These are phyloP conservation scores for Stegana nigrithorax DNA, from an alignment of 2,888 invertebrate species.

Conservation along the genomic window DNA sequence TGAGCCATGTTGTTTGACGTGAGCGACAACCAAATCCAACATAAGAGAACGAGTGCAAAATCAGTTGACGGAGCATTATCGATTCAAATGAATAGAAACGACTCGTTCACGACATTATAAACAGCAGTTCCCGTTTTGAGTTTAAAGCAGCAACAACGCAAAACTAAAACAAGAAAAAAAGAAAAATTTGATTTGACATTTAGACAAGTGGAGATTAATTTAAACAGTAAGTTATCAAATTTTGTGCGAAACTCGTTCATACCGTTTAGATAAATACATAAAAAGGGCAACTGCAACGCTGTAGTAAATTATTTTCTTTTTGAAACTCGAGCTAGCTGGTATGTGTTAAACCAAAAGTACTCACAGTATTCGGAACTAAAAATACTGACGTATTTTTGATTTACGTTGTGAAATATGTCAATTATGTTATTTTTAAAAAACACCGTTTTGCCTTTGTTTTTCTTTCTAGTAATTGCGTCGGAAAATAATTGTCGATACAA, in stretches of 20 bases:
- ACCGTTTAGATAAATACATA: no score
- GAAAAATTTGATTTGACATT: conserved; percentile 27
- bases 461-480: conserved; percentile 13
- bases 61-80: conserved; percentile 37
- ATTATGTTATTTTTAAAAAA: conserved; percentile 24
- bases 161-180: conserved; percentile 31
- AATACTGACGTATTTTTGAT: no score
- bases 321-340: conserved; percentile 25
- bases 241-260: conserved; percentile 5
- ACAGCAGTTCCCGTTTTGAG: conserved; percentile 59
- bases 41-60: conserved; percentile 50
- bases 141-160: conserved; percentile 47
- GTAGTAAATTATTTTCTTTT: conserved; percentile 25
- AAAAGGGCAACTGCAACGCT: not conserved
- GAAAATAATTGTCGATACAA: no score
- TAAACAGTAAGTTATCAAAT: conserved; percentile 38
- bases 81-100: conserved; percentile 51
- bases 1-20: conserved; percentile 44
- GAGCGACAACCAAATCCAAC: conserved; percentile 44
- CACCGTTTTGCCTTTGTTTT: conserved; percentile 8
- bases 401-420: conserved; percentile 14
- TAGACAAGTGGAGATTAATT: conserved; percentile 17
- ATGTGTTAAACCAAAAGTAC: conserved; percentile 9
- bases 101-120: conserved; percentile 54
- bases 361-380: no score